phyloP scores from a whole-genome alignment of 2,888 invertebrate species.

The Carcina quercana region DNA sequence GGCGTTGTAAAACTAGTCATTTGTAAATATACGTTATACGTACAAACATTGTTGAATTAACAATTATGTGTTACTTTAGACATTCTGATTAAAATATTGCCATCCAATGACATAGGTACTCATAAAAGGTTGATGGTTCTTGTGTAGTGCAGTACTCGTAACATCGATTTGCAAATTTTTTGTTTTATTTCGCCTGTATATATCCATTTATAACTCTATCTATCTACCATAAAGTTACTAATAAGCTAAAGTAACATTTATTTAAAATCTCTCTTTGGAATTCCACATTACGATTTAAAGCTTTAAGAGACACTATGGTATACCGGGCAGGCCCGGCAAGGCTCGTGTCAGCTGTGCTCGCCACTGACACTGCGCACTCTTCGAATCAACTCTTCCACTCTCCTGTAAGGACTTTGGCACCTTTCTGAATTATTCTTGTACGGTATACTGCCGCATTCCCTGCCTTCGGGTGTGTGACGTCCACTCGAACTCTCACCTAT shows the following conservation, averaged over 20 bases:
- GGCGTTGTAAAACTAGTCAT: too few species aligned
- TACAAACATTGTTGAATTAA: too few species aligned
- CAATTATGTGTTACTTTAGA: too few species aligned
- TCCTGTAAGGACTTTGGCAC: conserved; percentile 60
- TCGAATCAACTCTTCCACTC: conserved; percentile 57
- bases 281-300: conserved; percentile 12
- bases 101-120: too few species aligned
- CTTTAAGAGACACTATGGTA: conserved; percentile 36
- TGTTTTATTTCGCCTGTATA: too few species aligned
- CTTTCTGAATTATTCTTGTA: conserved; percentile 45
- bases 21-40: too few species aligned
- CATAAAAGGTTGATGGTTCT: too few species aligned
- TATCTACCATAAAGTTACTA: background rate
- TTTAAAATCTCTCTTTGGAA: too few species aligned
- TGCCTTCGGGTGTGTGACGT: conserved; percentile 52
- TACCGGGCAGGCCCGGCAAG: conserved; percentile 56
- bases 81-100: too few species aligned
- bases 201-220: too few species aligned
- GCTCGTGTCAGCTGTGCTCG: conserved; percentile 66
- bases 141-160: too few species aligned
- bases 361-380: conserved; percentile 55
- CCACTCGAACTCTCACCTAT: conserved; percentile 49
- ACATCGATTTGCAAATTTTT: too few species aligned
- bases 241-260: conserved; percentile 6
- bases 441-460: conserved; percentile 49